Evolutionary conservation across 2,797 vertebrate species (phyloP), one percentile per base, ranked within the genome.

Genomic region (Sebastes hopkinsi): DNA sequence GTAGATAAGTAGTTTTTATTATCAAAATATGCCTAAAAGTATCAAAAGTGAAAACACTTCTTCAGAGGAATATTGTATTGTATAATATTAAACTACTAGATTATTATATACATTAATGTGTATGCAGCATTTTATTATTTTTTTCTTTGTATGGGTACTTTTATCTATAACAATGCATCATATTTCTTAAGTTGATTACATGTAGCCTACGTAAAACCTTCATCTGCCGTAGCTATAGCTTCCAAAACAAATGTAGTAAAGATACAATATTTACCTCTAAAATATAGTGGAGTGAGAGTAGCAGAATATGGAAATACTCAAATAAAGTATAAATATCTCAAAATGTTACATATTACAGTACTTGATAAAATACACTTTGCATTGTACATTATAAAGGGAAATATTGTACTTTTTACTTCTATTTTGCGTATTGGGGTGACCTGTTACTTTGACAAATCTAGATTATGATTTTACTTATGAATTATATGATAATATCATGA

Each of bases 181-280:
- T 52, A 52, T 52, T 52, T 52, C 3, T 52, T 52, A n/a, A 52
- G 20, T n/a, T 52, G 8, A 52, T 52, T 52, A 52, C 20, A 52
- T 52, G 46, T 52, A 52, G 46, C 46, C 46, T n/a, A 20, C 3
- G 18, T 52, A 29, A 59, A 4, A 18, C 25, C 56, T 27, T 18
- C 16, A 27, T 29, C 25, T 59, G 25, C 14, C 14, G 13, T 58
- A 25, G 55, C 55, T 25, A 14, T 58, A 25, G 56, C 23, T 29
- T 27, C 0, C 58, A 20, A 60, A 60, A 29, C 56, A 60, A 60
- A 20, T 30, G 8, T 20, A 0, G 58, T 30, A 18, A 27, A 59
- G 25, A 29, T 59, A 18, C 16, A 59, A 30, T 52, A n/a, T 0
- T n/a, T 9, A 0, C 6, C 42, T 50, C 16, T 50, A 0, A 50